Base-by-base conservation (phyloP, 2,797 vertebrate species). In the Premnoplex brunnescens region DNA sequence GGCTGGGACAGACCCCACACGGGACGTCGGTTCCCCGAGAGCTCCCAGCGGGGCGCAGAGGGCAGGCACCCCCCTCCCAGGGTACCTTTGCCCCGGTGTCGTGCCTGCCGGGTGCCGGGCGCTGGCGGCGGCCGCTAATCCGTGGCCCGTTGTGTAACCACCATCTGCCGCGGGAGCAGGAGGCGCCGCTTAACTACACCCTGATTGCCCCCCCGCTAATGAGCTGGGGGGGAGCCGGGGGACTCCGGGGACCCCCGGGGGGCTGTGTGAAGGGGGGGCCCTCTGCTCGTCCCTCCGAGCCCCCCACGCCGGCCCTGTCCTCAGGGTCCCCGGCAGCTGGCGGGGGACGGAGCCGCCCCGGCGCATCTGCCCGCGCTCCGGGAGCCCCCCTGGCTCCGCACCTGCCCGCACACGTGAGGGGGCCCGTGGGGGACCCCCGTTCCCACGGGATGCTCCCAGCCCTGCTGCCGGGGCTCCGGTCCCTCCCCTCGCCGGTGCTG, bases 111-210 rank as follows among this genome's bases (percentile, higher is more conserved):
- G 54, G 55, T 56, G 55, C 54, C 18, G 4, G 58, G 85, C 36
- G 1, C 67, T 72, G 85, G 85, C 74, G 9, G 51, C 8, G 15
- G 36, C 51, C 66, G 15, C 44, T 87, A 79, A 87, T 87, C 85
- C 85, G 8, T n/a, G 37, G 82, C 85, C 59, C 75, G 75, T 87
- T 87, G 85, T 87, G 85, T 88, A 88, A 88, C 28, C 51, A 13
- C 85, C 85, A 88, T 88, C 85, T 88, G 85, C 85, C 23, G 52
- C 28, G 27, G 51, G 59, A 79, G 44, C 75, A 12, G 75, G 67
- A 79, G 85, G 37, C 75, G 59, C 75, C 59, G 37, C 75, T 87
- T 87, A 79, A 87, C 78, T 79, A 56, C 85, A 79, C 67, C 67
- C 32, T 63, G 32, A 20, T 43, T 78, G 54, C 58, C 32, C 66